phyloP scores from a whole-genome alignment of 2,113 vertebrate genomes.

The Isurus oxyrinchus region DNA sequence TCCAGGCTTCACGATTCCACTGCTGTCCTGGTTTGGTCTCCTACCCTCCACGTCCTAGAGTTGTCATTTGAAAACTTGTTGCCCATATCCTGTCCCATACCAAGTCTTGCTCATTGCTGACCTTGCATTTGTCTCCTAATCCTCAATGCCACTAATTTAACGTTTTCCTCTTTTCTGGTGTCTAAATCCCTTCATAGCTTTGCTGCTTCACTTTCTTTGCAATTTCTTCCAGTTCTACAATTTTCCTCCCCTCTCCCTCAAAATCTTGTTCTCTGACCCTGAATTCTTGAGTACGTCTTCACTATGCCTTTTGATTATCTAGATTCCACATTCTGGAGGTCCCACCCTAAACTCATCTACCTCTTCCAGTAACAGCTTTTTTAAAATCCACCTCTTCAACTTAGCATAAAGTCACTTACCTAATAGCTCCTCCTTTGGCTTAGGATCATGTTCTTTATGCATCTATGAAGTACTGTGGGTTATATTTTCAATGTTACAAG shows the following conservation, averaged over 20 bases:
- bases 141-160: not conserved
- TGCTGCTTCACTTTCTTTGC: not conserved
- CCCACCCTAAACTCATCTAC: not conserved
- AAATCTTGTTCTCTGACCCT: not conserved
- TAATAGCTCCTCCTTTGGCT: not conserved
- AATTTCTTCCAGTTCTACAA: not conserved
- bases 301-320: not conserved
- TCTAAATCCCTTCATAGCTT: not conserved
- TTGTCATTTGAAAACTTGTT: not conserved
- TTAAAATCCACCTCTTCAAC: too few species aligned
- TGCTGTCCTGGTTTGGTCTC: not conserved
- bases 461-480: not conserved
- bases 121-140: not conserved
- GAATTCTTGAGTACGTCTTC: not conserved
- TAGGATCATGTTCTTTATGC: not conserved
- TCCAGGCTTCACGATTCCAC: not conserved
- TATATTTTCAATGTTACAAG: not conserved
- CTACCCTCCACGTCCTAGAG: not conserved
- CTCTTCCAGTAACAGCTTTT: not conserved
- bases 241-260: not conserved
- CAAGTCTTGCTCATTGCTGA: not conserved
- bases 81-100: too few species aligned
- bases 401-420: not conserved
- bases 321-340: too few species aligned
- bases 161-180: too few species aligned